Base-by-base conservation (phyloP, 2,797 vertebrate genomes). In the Cottoperca gobio region DNA sequence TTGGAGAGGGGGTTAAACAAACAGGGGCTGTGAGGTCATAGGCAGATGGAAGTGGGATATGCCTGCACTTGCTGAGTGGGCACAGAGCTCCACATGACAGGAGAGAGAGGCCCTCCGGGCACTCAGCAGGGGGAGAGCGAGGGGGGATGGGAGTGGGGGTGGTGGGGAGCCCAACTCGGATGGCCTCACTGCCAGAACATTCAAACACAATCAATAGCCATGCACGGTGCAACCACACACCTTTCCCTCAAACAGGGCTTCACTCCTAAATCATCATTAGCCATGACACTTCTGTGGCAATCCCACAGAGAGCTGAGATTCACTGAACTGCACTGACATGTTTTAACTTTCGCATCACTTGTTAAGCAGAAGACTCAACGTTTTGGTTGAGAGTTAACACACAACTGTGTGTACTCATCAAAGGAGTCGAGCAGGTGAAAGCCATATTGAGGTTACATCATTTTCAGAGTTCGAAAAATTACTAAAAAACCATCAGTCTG, bases 61-160 rank as follows among this genome's bases (percentile, higher is more conserved):
- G 94, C 89, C 94, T 94, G 90, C 92, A 94, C 95, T 95, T 95
- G 95, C 95, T 95, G 94, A 94, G 94, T 95, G 94, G 94, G 95
- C 94, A 95, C 91, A 86, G 89, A 88, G 89, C 93, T 92, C 88
- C 91, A 94, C 89, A 91, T 93, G 93, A 95, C 92, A 84, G 90
- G 84, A 73, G 88, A 86, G 89, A 89, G 90, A 92, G 91, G 90
- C 92, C 93, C 93, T 92, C 83, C 40, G 91, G 91, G 87, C 79
- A 81, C 87, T 89, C 82, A 64, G 86, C 81, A 55, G 83, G 85
- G 89, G 77, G 67, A 81, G 78, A 57, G 73, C 4, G 6, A 35
- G 46, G 60, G 61, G 61, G 61, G 33, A 5, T 19, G 60, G 55
- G 50, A 52, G 68, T 17, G 58, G 28, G 46, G 43, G 61, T 42